Percentiles rank a stretch among this genome's conserved stretches.
These are phyloP conservation scores for Prochilodus magdalenae DNA, from an alignment of 2,113 vertebrate genomes.

Conservation along the genomic window DNA sequence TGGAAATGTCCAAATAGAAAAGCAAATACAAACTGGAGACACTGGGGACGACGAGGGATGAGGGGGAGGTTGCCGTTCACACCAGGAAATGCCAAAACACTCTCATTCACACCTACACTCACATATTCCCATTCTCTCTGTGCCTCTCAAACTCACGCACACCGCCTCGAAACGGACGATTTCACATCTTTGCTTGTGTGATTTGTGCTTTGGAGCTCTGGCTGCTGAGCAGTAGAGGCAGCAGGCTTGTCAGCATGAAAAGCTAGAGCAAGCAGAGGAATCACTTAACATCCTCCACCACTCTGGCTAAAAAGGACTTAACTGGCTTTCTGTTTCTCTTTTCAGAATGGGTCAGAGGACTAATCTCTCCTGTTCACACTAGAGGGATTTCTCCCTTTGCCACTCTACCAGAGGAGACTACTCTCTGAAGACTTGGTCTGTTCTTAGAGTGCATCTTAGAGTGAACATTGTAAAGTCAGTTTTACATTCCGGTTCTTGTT, in stretches of 20 bases:
- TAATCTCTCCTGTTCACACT: conserved; percentile 57
- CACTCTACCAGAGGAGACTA: background rate
- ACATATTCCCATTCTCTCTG: conserved; percentile 35
- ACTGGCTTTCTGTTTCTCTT: conserved; percentile 29
- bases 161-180: conserved; percentile 63
- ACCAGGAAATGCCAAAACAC: conserved; percentile 60
- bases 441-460: conserved; percentile 16
- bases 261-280: conserved; percentile 53
- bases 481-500: background rate
- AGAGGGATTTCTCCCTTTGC: conserved; percentile 10
- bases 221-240: conserved; percentile 47
- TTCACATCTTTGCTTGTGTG: conserved; percentile 58
- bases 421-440: conserved; percentile 8
- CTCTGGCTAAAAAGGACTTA: conserved; percentile 7
- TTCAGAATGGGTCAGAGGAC: conserved; percentile 63
- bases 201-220: conserved; percentile 61
- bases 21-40: conserved; percentile 68
- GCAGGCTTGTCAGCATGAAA: conserved; percentile 48
- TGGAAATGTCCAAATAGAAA: conserved; percentile 77
- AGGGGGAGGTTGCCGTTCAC: conserved; percentile 62
- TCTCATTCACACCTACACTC: conserved; percentile 54
- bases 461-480: conserved; percentile 29
- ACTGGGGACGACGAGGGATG: conserved; percentile 64
- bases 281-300: conserved; percentile 57
- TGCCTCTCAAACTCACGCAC: conserved; percentile 47